Evolutionary conservation across 2,113 vertebrate genomes (phyloP).

Genomic region (Caracal caracal): DNA sequence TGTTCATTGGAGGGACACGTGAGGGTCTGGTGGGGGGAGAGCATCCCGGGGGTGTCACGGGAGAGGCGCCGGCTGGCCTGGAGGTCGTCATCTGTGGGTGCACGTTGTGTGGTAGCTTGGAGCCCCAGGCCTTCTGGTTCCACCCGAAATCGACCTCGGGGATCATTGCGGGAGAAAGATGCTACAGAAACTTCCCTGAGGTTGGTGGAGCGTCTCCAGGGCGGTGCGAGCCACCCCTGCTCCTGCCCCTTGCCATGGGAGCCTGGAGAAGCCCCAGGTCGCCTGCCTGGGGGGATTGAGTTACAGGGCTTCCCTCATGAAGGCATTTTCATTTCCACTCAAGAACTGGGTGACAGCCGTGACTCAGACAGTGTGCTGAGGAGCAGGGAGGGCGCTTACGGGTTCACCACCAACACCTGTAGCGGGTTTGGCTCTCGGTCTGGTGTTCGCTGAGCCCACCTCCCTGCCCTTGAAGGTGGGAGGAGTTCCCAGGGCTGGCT

Average conservation of each 20-base stretch:
- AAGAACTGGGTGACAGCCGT: not conserved
- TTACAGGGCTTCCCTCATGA: not conserved
- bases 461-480: too few relatives aligned
- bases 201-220: not conserved
- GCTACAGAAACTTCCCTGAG: fast-evolving
- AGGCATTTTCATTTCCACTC: not conserved
- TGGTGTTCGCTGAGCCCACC: too few relatives aligned
- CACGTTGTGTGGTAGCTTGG: fast-evolving
- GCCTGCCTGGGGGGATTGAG: fast-evolving
- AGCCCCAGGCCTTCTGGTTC: not conserved
- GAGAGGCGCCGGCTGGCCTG: too few relatives aligned
- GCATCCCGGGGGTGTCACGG: fast-evolving
- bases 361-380: not conserved
- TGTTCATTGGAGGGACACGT: fast-evolving
- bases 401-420: not conserved
- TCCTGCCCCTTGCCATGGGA: fast-evolving
- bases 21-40: not conserved
- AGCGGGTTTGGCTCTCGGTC: fast-evolving
- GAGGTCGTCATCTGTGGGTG: not conserved
- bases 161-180: fast-evolving
- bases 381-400: not conserved
- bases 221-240: fast-evolving
- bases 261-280: fast-evolving
- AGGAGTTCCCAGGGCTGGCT: not conserved
- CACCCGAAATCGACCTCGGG: not conserved